Evolutionary conservation across 1,140 invertebrate species (phyloP).

Genomic region (Temnothorax longispinosus): DNA sequence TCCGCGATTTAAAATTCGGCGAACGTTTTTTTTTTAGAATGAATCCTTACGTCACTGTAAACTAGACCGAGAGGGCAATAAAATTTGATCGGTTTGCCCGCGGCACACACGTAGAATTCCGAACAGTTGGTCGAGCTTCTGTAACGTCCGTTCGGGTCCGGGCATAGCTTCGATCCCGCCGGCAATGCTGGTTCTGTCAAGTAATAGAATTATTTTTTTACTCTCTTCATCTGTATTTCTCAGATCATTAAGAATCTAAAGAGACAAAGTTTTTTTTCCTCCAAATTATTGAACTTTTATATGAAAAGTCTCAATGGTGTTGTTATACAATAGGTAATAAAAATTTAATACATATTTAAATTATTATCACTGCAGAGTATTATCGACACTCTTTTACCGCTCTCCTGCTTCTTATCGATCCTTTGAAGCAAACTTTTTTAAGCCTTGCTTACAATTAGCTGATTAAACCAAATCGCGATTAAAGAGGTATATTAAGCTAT

Average conservation of each 20-base stretch:
- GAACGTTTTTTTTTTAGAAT: conserved; percentile 19
- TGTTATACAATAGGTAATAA: background rate
- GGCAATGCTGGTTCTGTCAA: conserved; percentile 82
- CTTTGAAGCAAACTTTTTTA: background rate
- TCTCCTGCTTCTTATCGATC: background rate
- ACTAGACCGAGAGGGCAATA: conserved; percentile 87
- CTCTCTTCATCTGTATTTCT: background rate
- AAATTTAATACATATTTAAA: background rate
- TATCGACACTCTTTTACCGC: background rate
- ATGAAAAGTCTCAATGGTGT: background rate
- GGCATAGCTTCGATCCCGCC: conserved; percentile 82
- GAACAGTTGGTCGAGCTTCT: conserved; percentile 88
- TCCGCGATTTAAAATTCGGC: conserved; percentile 65
- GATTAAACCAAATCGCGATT: background rate
- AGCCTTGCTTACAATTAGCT: background rate
- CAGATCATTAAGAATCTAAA: background rate
- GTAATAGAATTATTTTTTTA: conserved; percentile 38
- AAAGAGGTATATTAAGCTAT: too few relatives aligned
- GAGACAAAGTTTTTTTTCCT: background rate
- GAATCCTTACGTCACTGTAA: conserved; percentile 88
- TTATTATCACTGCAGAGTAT: background rate
- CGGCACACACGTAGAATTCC: conserved; percentile 89
- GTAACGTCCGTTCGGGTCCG: conserved; percentile 86
- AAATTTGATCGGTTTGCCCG: conserved; percentile 87
- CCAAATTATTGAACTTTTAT: background rate